These are phyloP conservation scores for Theristus sp. DNA, from an alignment of 2,888 invertebrate genomes.

Conservation along the genomic window DNA sequence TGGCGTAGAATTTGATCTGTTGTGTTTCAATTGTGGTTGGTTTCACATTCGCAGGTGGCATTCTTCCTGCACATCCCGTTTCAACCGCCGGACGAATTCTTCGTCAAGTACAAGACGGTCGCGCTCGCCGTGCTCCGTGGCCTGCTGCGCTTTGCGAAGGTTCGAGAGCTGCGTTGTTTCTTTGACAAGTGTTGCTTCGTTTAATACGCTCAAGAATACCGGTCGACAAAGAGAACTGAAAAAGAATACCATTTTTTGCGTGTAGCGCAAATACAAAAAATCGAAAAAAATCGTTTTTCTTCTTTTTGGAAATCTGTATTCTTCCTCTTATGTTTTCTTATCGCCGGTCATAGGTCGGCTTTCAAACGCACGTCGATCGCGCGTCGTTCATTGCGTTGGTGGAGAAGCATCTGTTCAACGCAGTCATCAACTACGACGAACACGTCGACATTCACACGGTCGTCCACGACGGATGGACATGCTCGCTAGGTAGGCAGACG, in stretches of 20 bases:
- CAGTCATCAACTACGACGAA: conserved; percentile 9
- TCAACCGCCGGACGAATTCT: conserved; percentile 76
- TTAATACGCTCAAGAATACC: no score
- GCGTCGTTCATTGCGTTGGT: conserved; percentile 20
- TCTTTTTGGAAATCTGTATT: no score
- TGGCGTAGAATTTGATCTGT: no score
- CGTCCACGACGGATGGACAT: conserved; percentile 4
- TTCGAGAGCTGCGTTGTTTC: conserved; percentile 46
- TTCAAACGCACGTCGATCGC: conserved; percentile 26
- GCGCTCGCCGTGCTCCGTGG: conserved; percentile 61
- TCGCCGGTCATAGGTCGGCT: conserved; percentile 17
- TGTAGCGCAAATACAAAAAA: no score
- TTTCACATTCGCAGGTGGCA: no score
- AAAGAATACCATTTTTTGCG: no score
- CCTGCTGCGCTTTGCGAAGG: conserved; percentile 72
- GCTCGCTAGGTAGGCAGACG: conserved; percentile 13
- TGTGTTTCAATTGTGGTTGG: no score
- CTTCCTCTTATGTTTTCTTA: background rate
- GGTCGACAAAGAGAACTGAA: no score
- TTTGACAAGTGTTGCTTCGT: no score
- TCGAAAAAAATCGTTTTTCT: no score
- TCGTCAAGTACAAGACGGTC: conserved; percentile 19
- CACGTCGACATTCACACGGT: conserved; percentile 6
- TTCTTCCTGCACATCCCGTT: conserved; percentile 89
- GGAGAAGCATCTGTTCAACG: conserved; percentile 16